Evolutionary conservation across 2,797 vertebrate species (phyloP), one percentile per base, ranked within the genome.

Genomic region (Neosilurus hyrtlii): DNA sequence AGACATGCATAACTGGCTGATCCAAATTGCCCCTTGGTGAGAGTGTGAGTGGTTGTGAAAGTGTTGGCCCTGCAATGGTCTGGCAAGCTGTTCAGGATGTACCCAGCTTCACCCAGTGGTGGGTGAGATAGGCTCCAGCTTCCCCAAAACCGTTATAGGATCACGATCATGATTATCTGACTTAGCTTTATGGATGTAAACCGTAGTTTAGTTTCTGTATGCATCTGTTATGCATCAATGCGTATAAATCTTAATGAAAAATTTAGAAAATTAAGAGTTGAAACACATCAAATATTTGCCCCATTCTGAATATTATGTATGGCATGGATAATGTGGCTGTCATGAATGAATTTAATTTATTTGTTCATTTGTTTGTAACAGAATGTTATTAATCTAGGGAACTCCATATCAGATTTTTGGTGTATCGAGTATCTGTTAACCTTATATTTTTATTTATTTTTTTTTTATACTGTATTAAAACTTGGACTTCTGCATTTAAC

Each of bases 311-410:
- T 14, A 9, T 43, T 20, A n/a, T 14, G 43, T 49, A 8, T 37
- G 67, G 67, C 18, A 37, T 49, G 37, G 67, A 20, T 70, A 49
- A 70, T 49, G 67, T 70, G 67, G 22, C 67, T 70, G 67, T n/a
- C 10, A 51, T 51, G 43, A 71, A 6, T 12, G 20, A 22, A 49
- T 49, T 18, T 43, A 67, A 62, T 65, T 65, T 63, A 61, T 9
- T 61, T 22, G 22, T 63, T 63, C 4, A 8, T 43, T 43, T 43
- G 4, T 43, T 43, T 43, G 8, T 30, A 43, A 12, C 2, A 26
- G 14, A 54, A 71, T 71, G 12, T 24, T 15, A 26, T 18, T 18
- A 54, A 73, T 54, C 35, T 20, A 74, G 15, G 14, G 8, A 71
- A 51, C 5, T n/a, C 22, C 35, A 18, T 4, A 20, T 37, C 16